These are phyloP conservation scores for Aleiodes leptofemur DNA, from an alignment of 2,888 invertebrate species.

Conservation along the genomic window DNA sequence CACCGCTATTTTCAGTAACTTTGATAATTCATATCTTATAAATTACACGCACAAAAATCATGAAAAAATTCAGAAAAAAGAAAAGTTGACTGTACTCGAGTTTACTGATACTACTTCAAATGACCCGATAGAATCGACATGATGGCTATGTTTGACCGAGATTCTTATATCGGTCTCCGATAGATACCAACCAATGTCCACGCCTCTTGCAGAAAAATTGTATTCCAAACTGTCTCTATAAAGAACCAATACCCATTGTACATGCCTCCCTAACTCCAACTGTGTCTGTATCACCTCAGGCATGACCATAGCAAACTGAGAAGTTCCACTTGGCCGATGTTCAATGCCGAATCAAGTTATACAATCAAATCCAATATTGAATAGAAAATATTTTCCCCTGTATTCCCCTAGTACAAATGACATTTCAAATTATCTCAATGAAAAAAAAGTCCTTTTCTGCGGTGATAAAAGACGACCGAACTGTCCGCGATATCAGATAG, in stretches of 20 bases:
- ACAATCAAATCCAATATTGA: slow-evolving; percentile 1
- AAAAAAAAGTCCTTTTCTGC: too few species aligned
- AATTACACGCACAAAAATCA: too few species aligned
- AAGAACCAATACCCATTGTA: slow-evolving; percentile 9
- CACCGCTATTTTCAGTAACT: too few species aligned
- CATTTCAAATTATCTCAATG: too few species aligned
- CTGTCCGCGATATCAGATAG: slow-evolving; percentile 11
- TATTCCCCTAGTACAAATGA: too few species aligned
- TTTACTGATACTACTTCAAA: neutral
- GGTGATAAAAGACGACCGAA: slow-evolving; percentile 3
- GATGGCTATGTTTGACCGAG: neutral
- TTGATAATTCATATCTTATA: too few species aligned
- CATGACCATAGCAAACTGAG: slow-evolving; percentile 15
- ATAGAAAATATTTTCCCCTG: neutral
- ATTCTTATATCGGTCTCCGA: neutral
- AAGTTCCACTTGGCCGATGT: slow-evolving; percentile 19
- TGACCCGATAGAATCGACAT: slow-evolving; percentile 8
- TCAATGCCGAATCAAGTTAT: slow-evolving; percentile 13
- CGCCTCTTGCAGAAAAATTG: slow-evolving; percentile 5
- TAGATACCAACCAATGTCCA: neutral
- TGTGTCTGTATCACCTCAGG: neutral
- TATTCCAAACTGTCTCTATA: neutral
- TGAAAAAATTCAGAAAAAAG: too few species aligned
- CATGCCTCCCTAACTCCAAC: neutral
- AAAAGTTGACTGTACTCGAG: too few species aligned